These are phyloP conservation scores for Anadara kagoshimensis DNA, from an alignment of 1,140 invertebrate species.

Conservation along the genomic window DNA sequence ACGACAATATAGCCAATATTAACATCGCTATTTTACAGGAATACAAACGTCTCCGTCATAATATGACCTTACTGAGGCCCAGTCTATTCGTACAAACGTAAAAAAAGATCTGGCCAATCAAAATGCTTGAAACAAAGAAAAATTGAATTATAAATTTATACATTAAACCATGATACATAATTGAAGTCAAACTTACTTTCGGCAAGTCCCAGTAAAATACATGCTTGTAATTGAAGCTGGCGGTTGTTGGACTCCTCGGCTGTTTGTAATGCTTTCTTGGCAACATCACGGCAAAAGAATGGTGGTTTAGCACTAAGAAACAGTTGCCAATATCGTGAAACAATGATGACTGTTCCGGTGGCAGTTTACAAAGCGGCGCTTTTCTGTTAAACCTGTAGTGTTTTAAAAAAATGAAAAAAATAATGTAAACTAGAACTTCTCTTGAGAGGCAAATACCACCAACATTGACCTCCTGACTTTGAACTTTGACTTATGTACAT, in stretches of 20 bases:
- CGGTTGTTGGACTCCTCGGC: slow-evolving; percentile 62
- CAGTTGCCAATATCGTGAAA: slow-evolving; percentile 74
- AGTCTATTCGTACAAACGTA: no score
- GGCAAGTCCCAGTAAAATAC: slow-evolving; percentile 66
- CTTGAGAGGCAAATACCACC: no score
- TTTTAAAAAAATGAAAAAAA: no score
- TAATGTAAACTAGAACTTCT: no score
- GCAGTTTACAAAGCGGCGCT: slow-evolving; percentile 56
- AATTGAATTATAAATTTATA: background rate
- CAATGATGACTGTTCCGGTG: slow-evolving; percentile 66
- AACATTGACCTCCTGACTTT: no score
- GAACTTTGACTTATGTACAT: no score
- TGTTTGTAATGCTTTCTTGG: slow-evolving; percentile 61
- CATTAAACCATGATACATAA: background rate
- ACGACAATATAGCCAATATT: no score
- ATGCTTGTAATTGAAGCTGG: slow-evolving; percentile 68
- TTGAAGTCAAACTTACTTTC: slow-evolving; percentile 54
- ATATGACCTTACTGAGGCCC: no score
- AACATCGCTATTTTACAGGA: no score
- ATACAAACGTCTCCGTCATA: no score
- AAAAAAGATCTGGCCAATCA: no score
- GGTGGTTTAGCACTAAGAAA: slow-evolving; percentile 66
- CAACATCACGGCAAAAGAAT: slow-evolving; percentile 65
- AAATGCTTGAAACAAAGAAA: no score
- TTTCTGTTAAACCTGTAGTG: slow-evolving; percentile 63